Evolutionary conservation across 1,140 invertebrate genomes (phyloP).

Genomic region (Formica exsecta): DNA sequence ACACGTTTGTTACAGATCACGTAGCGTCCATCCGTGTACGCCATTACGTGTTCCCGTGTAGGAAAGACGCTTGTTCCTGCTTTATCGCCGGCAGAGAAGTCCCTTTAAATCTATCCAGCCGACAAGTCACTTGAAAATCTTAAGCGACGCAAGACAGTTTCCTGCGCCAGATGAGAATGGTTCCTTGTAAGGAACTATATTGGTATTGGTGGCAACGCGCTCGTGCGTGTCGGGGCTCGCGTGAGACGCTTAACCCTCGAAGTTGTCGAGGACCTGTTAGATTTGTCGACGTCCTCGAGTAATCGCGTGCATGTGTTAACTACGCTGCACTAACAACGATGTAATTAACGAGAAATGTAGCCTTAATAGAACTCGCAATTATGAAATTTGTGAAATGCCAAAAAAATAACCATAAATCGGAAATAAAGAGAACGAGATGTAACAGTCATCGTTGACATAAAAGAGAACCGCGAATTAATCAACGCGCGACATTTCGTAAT

Average conservation of each 20-base stretch:
- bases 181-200: background rate
- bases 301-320: constrained; percentile 23
- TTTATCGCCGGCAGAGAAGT: background rate
- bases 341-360: background rate
- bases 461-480: constrained; percentile 61
- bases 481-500: constrained; percentile 49
- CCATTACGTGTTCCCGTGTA: constrained; percentile 8
- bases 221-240: background rate
- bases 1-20: constrained; percentile 56
- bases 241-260: background rate
- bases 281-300: constrained; percentile 11
- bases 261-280: constrained; percentile 32
- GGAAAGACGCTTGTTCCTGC: background rate
- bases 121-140: constrained; percentile 24
- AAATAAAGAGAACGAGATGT: background rate
- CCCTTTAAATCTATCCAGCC: constrained; percentile 44
- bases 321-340: background rate
- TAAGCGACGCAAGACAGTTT: background rate
- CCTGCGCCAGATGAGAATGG: background rate
- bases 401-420: constrained; percentile 27
- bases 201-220: background rate
- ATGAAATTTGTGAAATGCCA: background rate
- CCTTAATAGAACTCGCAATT: background rate
- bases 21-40: background rate
- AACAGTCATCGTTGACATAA: constrained; percentile 21